A percentile compares a stretch with the other conserved stretches of the same genome.
Conservation (phyloP, 23 tunicate species). For the Diplosoma virens region DNA sequence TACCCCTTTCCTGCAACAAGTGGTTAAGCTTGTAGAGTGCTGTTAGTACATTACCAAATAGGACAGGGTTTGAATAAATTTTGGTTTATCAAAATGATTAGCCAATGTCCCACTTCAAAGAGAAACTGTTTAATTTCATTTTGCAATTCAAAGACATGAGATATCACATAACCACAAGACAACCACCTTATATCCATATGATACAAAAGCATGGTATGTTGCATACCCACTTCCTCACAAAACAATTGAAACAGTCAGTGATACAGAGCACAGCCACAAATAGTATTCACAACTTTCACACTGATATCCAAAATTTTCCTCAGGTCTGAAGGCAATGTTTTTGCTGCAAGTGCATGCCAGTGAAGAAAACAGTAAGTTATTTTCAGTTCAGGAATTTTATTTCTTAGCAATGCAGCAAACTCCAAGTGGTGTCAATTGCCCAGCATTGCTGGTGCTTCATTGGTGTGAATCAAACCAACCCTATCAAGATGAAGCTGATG, state of each 20-base stretch:
- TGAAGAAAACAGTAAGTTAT: constrained; percentile 8
- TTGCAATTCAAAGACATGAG: constrained; percentile 21
- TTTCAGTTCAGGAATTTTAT: constrained; percentile 3
- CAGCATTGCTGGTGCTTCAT: constrained; percentile 27
- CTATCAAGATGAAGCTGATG: background rate
- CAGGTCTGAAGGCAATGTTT: constrained; percentile 20
- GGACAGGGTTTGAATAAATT: background rate
- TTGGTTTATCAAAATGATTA: background rate
- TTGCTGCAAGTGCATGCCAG: constrained; percentile 23
- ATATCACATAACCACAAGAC: constrained; percentile 16
- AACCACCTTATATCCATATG: constrained; percentile 4
- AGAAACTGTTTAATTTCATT: constrained; percentile 12
- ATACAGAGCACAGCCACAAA: background rate
- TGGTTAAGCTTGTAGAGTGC: background rate
- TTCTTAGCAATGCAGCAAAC: constrained; percentile 2
- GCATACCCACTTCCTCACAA: constrained; percentile 5
- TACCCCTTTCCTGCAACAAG: background rate
- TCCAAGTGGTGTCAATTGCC: constrained; percentile 9
- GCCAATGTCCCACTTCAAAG: constrained; percentile 1
- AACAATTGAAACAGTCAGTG: too few relatives aligned
- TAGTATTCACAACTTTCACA: constrained; percentile 27
- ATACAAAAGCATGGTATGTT: constrained; percentile 1
- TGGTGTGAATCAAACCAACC: background rate
- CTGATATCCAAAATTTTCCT: background rate
- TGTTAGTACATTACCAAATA: background rate